Conservation (phyloP, 1,140 invertebrate genomes). For the Leptestheria dahalacensis region DNA sequence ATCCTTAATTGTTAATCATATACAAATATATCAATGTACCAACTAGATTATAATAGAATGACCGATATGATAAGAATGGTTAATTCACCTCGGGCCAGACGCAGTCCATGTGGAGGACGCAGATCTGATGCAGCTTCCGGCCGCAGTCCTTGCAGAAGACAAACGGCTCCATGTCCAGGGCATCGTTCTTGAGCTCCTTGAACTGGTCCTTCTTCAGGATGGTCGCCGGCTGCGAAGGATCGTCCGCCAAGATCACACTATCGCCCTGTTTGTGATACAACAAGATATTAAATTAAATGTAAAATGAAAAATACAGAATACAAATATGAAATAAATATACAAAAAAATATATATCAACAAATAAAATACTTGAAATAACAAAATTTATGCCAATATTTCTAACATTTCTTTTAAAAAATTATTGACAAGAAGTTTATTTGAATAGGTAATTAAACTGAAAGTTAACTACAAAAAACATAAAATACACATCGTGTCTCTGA, state of each 20-base stretch:
- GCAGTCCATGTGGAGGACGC: constrained; percentile 84
- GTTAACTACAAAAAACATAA: too few relatives aligned
- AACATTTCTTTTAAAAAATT: too few relatives aligned
- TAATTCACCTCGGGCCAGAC: constrained; percentile 74
- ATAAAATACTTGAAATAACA: too few relatives aligned
- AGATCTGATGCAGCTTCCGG: constrained; percentile 93
- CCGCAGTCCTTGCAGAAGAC: constrained; percentile 91
- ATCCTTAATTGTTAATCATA: too few relatives aligned
- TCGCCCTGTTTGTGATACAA: constrained; percentile 51
- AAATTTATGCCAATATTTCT: too few relatives aligned
- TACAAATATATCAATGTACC: too few relatives aligned
- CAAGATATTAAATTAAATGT: neutral
- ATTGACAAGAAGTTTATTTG: too few relatives aligned
- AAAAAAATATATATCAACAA: too few relatives aligned
- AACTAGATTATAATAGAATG: too few relatives aligned
- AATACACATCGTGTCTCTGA: too few relatives aligned
- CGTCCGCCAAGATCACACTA: constrained; percentile 89
- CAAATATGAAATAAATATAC: neutral
- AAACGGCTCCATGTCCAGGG: constrained; percentile 92
- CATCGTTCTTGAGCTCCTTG: constrained; percentile 96
- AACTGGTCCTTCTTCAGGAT: constrained; percentile 95
- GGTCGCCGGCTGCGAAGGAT: constrained; percentile 86
- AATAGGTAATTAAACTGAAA: too few relatives aligned
- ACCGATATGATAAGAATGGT: too few relatives aligned
- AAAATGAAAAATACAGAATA: neutral